Evolutionary conservation across 1,140 invertebrate genomes (phyloP), one percentile per base, ranked within the genome.

Genomic region (Dendroctonus valens): DNA sequence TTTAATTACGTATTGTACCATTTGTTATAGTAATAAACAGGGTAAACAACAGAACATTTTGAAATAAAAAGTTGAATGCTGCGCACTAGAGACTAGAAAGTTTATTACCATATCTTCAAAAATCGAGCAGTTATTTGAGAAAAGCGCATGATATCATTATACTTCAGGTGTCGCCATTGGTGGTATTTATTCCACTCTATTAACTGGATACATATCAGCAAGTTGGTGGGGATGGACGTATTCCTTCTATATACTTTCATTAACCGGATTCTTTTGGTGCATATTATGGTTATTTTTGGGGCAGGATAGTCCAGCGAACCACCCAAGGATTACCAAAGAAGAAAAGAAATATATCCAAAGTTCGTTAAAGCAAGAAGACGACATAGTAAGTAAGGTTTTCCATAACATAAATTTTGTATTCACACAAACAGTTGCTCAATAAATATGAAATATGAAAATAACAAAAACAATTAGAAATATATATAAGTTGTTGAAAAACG

Each of bases 331-430:
- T 8, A 65, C 82, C 0, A 61, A 78, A 0, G 79, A 79, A 12
- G 91, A 92, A 72, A 82, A 77, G 63, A 70, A 77, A 7, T 90
- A 88, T 65, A 90, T 91, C 54, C 83, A 87, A 70, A 75, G 8
- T 14, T 63, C 61, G 82, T 82, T 0, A 59, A 78, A 0, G 78
- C 77, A 15, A 5, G 77, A 80, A 61, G 76, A 78, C 12, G 73
- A 73, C 1, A 74, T 80, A 72, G 81, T 82, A 51, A 76, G 42
- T 12, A 8, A 48, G 7, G 11, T 0, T 26, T 15, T 15, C 37
- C 12, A 52, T 8, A 12, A 8, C 5, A n/a, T 15, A 14, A n/a
- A n/a, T n/a, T n/a, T n/a, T n/a, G n/a, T n/a, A n/a, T n/a, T n/a
- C n/a, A n/a, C n/a, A n/a, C n/a, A n/a, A n/a, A n/a, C n/a, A n/a